These are phyloP conservation scores for Zosterops lateralis DNA, from an alignment of 2,113 vertebrate genomes.

Conservation along the genomic window DNA sequence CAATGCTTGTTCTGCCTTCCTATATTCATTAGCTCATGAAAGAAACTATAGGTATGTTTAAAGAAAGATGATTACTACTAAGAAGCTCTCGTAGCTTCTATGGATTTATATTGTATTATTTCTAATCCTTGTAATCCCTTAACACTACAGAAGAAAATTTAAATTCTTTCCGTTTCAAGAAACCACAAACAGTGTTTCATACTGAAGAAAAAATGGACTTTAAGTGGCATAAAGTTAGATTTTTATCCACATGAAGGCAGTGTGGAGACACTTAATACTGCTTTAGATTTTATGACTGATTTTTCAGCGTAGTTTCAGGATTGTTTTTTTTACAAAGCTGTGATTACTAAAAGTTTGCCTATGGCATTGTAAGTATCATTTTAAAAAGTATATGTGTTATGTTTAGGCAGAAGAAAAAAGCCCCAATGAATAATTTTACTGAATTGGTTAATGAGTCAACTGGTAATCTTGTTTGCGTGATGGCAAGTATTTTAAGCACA, in stretches of 20 bases:
- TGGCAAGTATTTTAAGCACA: neutral
- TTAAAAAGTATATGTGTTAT: neutral
- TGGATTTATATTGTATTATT: neutral
- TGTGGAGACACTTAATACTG: neutral
- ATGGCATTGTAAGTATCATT: neutral
- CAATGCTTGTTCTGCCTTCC: neutral
- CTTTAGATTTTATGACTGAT: neutral
- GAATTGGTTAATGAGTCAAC: neutral
- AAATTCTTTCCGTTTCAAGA: neutral
- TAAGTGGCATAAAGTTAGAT: neutral
- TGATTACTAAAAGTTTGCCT: neutral
- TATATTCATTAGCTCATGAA: neutral
- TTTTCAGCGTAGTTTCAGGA: neutral
- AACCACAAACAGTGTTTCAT: neutral
- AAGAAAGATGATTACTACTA: neutral
- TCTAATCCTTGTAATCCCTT: neutral
- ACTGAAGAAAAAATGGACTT: neutral
- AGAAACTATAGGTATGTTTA: neutral
- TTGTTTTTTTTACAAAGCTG: neutral
- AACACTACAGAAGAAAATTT: neutral
- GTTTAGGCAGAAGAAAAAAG: neutral
- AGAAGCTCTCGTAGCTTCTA: neutral
- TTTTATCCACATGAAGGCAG: constrained; percentile 53
- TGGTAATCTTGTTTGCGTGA: neutral
- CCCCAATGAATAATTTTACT: neutral